phyloP scores from a whole-genome alignment of 2,113 vertebrate genomes.

The Stigmatopora nigra region DNA sequence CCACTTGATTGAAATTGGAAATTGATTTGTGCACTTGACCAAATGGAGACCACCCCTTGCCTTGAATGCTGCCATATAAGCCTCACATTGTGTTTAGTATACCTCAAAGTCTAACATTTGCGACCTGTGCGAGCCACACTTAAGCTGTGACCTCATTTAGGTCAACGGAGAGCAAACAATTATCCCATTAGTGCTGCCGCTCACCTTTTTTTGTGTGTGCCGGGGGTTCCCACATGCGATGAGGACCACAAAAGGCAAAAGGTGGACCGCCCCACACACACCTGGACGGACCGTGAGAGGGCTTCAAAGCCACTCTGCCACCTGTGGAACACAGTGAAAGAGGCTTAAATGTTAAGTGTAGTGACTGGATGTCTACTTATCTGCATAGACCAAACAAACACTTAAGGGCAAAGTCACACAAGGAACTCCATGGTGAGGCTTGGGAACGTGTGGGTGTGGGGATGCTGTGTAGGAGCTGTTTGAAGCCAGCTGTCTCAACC shows the following conservation, averaged over 20 bases:
- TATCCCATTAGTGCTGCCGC: slow-evolving; percentile 87
- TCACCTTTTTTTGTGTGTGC: slow-evolving; percentile 75
- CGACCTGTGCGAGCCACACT: slow-evolving; percentile 81
- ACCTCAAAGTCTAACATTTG: background rate
- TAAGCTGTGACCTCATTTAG: slow-evolving; percentile 93
- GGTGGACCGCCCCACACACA: slow-evolving; percentile 86
- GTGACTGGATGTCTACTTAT: slow-evolving; percentile 50
- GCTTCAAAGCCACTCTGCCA: slow-evolving; percentile 69
- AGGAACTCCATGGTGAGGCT: slow-evolving; percentile 45
- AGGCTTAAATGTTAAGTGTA: slow-evolving; percentile 51
- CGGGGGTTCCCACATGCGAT: slow-evolving; percentile 77
- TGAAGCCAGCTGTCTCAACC: slow-evolving; percentile 82
- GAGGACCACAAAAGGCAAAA: slow-evolving; percentile 66
- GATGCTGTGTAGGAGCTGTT: slow-evolving; percentile 75
- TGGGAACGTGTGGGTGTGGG: slow-evolving; percentile 64
- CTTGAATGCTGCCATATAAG: background rate
- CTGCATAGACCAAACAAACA: slow-evolving; percentile 26
- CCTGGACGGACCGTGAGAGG: slow-evolving; percentile 76
- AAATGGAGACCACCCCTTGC: background rate
- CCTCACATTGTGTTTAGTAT: background rate
- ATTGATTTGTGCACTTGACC: background rate
- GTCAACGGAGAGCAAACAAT: slow-evolving; percentile 83
- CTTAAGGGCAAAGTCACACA: slow-evolving; percentile 16
- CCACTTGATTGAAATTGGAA: background rate
- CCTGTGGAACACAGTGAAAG: slow-evolving; percentile 57